Evolutionary conservation across 2,797 vertebrate genomes (phyloP).

Genomic region (Fistularia tabacaria): DNA sequence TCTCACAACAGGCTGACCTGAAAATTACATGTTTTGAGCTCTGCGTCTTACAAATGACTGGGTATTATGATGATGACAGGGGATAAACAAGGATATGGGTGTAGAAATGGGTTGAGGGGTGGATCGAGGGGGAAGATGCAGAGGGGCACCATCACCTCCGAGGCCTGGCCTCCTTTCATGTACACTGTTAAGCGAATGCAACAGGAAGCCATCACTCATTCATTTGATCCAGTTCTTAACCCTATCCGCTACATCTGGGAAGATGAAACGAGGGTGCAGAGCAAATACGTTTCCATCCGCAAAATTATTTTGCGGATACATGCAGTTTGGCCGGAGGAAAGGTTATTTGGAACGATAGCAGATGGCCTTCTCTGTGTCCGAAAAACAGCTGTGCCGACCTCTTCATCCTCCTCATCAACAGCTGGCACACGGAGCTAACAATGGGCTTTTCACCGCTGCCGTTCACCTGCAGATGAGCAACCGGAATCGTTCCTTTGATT

Average conservation of each 20-base stretch:
- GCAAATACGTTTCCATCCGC: too few relatives aligned
- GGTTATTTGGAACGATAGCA: slow-evolving; percentile 22
- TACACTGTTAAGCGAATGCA: slow-evolving; percentile 17
- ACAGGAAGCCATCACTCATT: slow-evolving; percentile 13
- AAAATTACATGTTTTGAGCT: slow-evolving; percentile 56
- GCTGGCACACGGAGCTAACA: slow-evolving; percentile 49
- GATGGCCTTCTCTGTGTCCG: slow-evolving; percentile 24
- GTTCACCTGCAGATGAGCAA: slow-evolving; percentile 53
- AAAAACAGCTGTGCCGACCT: slow-evolving; percentile 28
- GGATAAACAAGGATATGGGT: slow-evolving; percentile 51
- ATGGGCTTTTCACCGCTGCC: slow-evolving; percentile 56
- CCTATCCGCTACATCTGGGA: too few relatives aligned
- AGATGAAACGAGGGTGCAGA: too few relatives aligned
- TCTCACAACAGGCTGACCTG: slow-evolving; percentile 24
- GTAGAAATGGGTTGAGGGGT: slow-evolving; percentile 28
- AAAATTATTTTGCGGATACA: slow-evolving; percentile 7
- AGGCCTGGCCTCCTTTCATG: slow-evolving; percentile 40
- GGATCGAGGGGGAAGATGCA: slow-evolving; percentile 16
- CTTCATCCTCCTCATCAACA: slow-evolving; percentile 42
- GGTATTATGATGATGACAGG: slow-evolving; percentile 52
- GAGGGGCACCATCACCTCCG: slow-evolving; percentile 15
- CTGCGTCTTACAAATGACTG: slow-evolving; percentile 53
- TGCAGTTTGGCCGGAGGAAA: slow-evolving; percentile 22
- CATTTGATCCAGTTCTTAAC: slow-evolving; percentile 4
- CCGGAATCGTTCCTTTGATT: slow-evolving; percentile 58